A percentile compares a stretch with the other conserved stretches of the same genome.
phyloP scores from a whole-genome alignment of 2,113 vertebrate genomes.

The Electrona antarctica region DNA sequence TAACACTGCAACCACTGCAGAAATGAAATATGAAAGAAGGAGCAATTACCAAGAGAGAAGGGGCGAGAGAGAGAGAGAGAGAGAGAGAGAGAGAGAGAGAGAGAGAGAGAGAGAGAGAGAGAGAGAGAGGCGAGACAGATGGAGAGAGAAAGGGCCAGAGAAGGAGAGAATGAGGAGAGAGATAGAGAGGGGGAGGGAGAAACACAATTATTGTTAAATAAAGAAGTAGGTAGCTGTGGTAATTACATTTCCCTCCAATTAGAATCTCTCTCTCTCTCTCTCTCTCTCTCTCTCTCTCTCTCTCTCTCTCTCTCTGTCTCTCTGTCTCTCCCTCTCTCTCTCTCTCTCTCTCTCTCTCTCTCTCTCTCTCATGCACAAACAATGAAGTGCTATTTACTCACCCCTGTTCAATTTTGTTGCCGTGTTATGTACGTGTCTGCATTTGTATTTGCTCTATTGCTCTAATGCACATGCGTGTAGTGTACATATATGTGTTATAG shows the following conservation, averaged over 20 bases:
- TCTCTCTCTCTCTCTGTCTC: background rate
- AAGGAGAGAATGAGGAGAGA: background rate
- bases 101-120: background rate
- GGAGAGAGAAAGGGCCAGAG: background rate
- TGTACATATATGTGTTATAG: too few relatives aligned
- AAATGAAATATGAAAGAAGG: constrained; percentile 56
- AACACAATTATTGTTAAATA: constrained; percentile 51
- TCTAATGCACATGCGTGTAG: too few relatives aligned
- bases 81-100: background rate
- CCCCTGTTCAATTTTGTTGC: too few relatives aligned
- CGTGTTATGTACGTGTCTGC: background rate
- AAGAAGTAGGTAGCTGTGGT: constrained; percentile 46
- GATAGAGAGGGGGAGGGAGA: constrained; percentile 6
- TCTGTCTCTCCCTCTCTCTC: constrained; percentile 13
- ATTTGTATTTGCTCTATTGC: background rate
- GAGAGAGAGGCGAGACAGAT: background rate
- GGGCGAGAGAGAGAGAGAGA: background rate
- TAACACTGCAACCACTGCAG: constrained; percentile 54
- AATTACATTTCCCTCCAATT: constrained; percentile 57
- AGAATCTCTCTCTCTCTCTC: constrained; percentile 15
- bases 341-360: background rate
- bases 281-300: background rate
- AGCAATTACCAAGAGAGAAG: constrained; percentile 13
- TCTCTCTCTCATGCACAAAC: background rate
- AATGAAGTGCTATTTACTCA: too few relatives aligned